Evolutionary conservation across 2,888 invertebrate species (phyloP).

Genomic region (Napeogenes inachia): DNA sequence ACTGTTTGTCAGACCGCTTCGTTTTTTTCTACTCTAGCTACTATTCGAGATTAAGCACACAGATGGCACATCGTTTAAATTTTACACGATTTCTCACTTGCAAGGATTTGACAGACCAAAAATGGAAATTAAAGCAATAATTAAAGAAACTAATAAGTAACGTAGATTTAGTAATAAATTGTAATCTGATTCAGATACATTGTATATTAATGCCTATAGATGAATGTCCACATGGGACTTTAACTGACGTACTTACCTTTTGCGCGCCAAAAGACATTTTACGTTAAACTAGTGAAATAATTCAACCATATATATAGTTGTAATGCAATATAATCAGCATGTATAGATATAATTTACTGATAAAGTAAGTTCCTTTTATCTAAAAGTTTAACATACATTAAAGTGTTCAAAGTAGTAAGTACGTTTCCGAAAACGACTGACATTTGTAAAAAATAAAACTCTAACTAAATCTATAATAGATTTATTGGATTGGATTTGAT

Average conservation of each 20-base stretch:
- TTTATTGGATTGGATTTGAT: constrained; percentile 20
- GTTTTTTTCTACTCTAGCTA: constrained; percentile 59
- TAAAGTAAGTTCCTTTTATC: constrained; percentile 25
- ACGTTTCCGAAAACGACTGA: constrained; percentile 29
- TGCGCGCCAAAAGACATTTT: constrained; percentile 68
- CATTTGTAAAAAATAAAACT: constrained; percentile 23
- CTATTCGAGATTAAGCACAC: constrained; percentile 58
- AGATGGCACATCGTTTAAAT: constrained; percentile 62
- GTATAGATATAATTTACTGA: constrained; percentile 24
- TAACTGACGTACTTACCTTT: constrained; percentile 46
- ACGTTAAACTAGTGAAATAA: constrained; percentile 36
- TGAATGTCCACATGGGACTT: constrained; percentile 27
- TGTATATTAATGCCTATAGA: constrained; percentile 33
- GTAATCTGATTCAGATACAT: constrained; percentile 41
- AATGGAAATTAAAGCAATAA: constrained; percentile 58
- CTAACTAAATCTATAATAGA: constrained; percentile 9
- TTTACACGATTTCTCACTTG: constrained; percentile 65
- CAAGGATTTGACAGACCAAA: constrained; percentile 68
- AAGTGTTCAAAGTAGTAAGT: constrained; percentile 29
- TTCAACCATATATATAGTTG: constrained; percentile 29
- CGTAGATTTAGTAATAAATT: constrained; percentile 46
- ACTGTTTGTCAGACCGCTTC: constrained; percentile 55
- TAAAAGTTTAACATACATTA: constrained; percentile 13
- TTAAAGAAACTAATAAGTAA: constrained; percentile 55
- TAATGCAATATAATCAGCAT: constrained; percentile 28